Conservation (phyloP, 2,113 vertebrate genomes). For the Grallaria varia region DNA sequence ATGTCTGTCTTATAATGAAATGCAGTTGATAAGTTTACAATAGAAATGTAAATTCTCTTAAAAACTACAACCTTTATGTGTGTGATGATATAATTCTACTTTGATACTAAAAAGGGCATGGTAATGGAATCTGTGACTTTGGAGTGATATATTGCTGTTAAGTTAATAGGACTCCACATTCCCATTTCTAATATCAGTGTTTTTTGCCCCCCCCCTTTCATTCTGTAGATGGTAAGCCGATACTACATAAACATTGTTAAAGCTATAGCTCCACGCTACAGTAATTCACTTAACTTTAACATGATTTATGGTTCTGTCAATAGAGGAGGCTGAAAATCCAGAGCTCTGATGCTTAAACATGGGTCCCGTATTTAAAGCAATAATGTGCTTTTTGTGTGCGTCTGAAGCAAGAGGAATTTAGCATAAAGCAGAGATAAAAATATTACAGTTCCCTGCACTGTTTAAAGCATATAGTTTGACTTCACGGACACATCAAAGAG, state of each 20-base stretch:
- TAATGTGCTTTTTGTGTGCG: conserved; percentile 70
- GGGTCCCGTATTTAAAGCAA: conserved; percentile 82
- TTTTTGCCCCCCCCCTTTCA: conserved; percentile 36
- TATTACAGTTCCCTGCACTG: conserved; percentile 45
- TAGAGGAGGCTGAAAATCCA: conserved; percentile 80
- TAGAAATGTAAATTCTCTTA: conserved; percentile 57
- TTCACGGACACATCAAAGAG: conserved; percentile 23
- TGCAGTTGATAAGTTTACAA: conserved; percentile 48
- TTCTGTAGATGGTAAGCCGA: conserved; percentile 81
- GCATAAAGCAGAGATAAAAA: conserved; percentile 64
- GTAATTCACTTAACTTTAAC: conserved; percentile 92
- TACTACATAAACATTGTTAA: conserved; percentile 86
- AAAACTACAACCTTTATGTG: conserved; percentile 36
- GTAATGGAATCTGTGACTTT: conserved; percentile 54
- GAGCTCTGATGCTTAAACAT: conserved; percentile 72
- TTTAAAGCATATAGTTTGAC: conserved; percentile 57
- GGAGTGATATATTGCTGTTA: conserved; percentile 68
- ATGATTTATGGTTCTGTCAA: conserved; percentile 94
- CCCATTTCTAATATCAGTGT: conserved; percentile 67
- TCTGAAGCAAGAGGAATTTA: conserved; percentile 40
- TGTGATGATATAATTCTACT: conserved; percentile 53
- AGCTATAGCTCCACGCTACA: conserved; percentile 84
- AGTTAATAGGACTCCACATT: conserved; percentile 69
- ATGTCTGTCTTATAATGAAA: conserved; percentile 54
- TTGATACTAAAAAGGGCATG: conserved; percentile 44